These are phyloP conservation scores for Microdon myrmicae DNA, from an alignment of 2,888 invertebrate genomes.

Conservation along the genomic window DNA sequence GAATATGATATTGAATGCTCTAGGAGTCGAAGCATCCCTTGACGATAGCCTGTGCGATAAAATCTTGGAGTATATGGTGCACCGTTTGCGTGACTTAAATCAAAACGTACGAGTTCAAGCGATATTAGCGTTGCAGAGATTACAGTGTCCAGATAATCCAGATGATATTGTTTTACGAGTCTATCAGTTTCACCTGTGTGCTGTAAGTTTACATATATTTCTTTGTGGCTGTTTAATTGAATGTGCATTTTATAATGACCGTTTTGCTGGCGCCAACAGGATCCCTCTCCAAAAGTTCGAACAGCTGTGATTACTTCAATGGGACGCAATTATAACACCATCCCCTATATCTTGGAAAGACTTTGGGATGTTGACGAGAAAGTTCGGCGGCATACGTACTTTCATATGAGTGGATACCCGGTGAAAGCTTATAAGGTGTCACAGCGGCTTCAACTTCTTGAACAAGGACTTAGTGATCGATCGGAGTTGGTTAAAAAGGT, in stretches of 20 bases:
- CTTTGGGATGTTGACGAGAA: constrained; percentile 81
- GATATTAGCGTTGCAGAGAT: constrained; percentile 78
- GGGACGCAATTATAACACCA: constrained; percentile 77
- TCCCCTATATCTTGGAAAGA: constrained; percentile 77
- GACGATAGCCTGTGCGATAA: constrained; percentile 81
- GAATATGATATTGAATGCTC: constrained; percentile 77
- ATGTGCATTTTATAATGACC: too few relatives aligned
- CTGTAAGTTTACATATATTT: too few relatives aligned
- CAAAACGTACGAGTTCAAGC: constrained; percentile 83
- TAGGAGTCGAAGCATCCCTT: constrained; percentile 80
- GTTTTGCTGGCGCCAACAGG: too few relatives aligned
- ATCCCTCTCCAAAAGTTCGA: constrained; percentile 81
- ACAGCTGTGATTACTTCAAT: constrained; percentile 77
- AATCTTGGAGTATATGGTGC: constrained; percentile 76
- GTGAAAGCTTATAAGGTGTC: constrained; percentile 71
- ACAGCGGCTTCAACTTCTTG: constrained; percentile 72
- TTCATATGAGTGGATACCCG: constrained; percentile 68
- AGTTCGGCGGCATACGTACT: constrained; percentile 71
- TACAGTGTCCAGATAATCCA: constrained; percentile 81
- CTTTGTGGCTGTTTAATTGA: too few relatives aligned
- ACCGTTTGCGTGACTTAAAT: constrained; percentile 77
- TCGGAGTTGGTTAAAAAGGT: constrained; percentile 68
- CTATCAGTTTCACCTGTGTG: constrained; percentile 76
- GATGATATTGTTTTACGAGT: constrained; percentile 80
- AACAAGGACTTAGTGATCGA: constrained; percentile 73